A percentile compares a stretch with the other conserved stretches of the same genome.
These are phyloP conservation scores for Lepus oiostolus DNA, from an alignment of 2,797 vertebrate species.

Conservation along the genomic window DNA sequence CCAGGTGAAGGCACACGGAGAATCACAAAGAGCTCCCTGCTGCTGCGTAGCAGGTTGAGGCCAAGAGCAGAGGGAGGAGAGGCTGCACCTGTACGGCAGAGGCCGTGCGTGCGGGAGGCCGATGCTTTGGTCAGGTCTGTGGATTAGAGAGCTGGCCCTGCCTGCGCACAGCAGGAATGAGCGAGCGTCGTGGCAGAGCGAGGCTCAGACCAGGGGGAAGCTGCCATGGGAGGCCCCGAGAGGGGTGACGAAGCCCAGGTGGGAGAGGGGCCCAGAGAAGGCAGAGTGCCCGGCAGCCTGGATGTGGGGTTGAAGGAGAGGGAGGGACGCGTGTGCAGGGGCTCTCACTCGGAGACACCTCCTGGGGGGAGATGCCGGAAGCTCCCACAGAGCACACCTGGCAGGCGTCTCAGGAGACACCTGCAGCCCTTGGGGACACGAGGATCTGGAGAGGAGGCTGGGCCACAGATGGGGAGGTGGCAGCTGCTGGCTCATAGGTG, in stretches of 20 bases:
- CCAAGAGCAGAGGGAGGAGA: background rate
- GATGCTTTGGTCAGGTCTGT: background rate
- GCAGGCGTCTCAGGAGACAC: background rate
- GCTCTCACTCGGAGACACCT: background rate
- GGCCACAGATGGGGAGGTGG: background rate
- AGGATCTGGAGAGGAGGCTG: slow-evolving; percentile 11
- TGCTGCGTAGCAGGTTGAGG: background rate
- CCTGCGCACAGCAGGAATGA: background rate
- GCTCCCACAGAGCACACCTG: background rate
- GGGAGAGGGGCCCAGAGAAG: background rate
- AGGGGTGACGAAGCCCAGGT: background rate
- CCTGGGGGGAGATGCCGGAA: background rate
- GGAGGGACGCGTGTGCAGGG: no score
- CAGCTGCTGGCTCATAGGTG: background rate
- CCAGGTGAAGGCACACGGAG: background rate
- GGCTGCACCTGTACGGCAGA: background rate
- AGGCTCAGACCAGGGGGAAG: background rate
- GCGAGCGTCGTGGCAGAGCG: fast-evolving
- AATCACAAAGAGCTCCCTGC: background rate
- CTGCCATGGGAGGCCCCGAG: background rate
- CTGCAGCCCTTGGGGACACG: background rate
- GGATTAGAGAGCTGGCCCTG: background rate
- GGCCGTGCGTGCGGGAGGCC: background rate
- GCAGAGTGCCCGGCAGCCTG: background rate
- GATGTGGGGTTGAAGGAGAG: background rate